Percentiles rank a stretch among this genome's conserved stretches.
Conservation (phyloP, 2,797 vertebrate species). For the Anabacerthia variegaticeps region DNA sequence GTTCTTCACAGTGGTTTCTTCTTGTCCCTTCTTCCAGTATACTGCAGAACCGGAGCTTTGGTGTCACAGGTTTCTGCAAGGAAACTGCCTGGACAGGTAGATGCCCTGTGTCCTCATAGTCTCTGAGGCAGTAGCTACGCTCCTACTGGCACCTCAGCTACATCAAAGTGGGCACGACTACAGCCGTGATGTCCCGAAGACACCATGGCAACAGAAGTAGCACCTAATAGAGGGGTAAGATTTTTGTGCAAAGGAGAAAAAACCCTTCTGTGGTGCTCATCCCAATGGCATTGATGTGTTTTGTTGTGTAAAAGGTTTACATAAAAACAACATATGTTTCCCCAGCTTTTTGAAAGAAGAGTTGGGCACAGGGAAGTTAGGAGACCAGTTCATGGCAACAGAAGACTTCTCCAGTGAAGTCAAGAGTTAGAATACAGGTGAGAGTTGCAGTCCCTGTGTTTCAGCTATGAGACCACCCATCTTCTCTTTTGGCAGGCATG, state of each 20-base stretch:
- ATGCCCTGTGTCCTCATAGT: no score
- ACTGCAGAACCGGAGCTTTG: not conserved
- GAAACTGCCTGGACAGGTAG: not conserved
- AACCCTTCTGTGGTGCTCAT: not conserved
- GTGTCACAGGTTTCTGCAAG: not conserved
- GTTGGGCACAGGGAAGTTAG: not conserved
- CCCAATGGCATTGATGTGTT: not conserved
- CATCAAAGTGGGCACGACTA: not conserved
- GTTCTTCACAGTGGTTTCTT: not conserved
- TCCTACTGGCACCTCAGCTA: not conserved
- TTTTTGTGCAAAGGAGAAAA: not conserved
- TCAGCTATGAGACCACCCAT: not conserved
- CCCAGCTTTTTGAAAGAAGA: not conserved
- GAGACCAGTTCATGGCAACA: not conserved
- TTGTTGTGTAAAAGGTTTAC: not conserved
- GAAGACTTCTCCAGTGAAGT: not conserved
- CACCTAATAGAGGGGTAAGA: not conserved
- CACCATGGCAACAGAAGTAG: not conserved
- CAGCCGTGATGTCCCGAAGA: accelerated
- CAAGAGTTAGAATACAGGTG: not conserved
- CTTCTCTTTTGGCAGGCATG: not conserved
- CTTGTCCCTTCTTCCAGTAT: not conserved
- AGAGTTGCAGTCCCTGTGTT: not conserved
- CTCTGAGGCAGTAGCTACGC: not conserved
- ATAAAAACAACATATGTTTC: not conserved